phyloP scores from a whole-genome alignment of 2,888 invertebrate genomes.

The Prosapia bicincta region DNA sequence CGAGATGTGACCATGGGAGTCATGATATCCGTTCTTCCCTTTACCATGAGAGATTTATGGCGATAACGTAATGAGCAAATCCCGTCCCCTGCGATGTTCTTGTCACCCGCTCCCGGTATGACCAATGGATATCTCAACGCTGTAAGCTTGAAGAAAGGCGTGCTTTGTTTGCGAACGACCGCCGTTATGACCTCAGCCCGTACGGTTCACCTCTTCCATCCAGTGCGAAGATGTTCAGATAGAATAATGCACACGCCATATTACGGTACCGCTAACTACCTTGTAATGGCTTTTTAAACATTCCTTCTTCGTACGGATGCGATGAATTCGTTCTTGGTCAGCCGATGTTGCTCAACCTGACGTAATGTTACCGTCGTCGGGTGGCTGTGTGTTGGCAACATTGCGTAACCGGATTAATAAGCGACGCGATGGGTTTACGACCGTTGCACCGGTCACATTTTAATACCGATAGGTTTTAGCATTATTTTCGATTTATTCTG shows the following conservation, averaged over 20 bases:
- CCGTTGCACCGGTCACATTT: too few relatives aligned
- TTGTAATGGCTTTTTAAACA: not conserved
- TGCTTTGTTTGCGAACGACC: not conserved
- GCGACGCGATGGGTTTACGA: not conserved
- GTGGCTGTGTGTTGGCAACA: not conserved
- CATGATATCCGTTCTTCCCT: too few relatives aligned
- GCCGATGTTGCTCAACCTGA: not conserved
- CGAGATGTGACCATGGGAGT: too few relatives aligned
- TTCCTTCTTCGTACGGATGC: not conserved
- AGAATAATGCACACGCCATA: not conserved
- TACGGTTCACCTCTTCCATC: not conserved
- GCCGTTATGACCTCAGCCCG: not conserved
- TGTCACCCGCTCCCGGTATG: too few relatives aligned
- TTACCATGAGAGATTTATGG: too few relatives aligned
- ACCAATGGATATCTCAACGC: too few relatives aligned
- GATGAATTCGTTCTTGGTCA: not conserved
- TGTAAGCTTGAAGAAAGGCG: not conserved
- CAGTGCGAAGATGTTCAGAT: not conserved
- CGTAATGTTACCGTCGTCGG: not conserved
- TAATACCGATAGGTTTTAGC: too few relatives aligned
- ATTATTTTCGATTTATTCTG: too few relatives aligned
- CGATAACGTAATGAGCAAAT: too few relatives aligned
- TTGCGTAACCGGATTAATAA: not conserved
- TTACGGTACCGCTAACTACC: not conserved
- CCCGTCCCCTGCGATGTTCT: too few relatives aligned